Conservation (phyloP, 2,888 invertebrate genomes). For the Lochmaea capreae region DNA sequence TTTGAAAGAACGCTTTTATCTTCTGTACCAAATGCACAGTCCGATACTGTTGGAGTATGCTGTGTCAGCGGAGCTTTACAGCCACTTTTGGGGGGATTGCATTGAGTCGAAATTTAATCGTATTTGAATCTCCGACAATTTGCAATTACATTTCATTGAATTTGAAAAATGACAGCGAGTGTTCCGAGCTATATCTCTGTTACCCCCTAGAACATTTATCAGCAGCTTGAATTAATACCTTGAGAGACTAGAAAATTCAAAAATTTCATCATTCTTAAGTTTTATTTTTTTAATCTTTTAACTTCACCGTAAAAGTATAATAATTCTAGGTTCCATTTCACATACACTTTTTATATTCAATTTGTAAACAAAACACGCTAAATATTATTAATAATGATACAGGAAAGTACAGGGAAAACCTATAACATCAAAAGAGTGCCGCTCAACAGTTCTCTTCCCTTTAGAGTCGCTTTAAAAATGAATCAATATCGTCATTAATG, state of each 20-base stretch:
- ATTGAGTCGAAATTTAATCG: constrained; percentile 37
- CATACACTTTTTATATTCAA: no score
- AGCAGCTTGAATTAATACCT: constrained; percentile 13
- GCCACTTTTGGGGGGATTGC: constrained; percentile 33
- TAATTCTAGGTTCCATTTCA: no score
- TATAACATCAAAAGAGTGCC: no score
- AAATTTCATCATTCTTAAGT: background rate
- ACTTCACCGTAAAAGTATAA: no score
- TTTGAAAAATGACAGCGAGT: constrained; percentile 34
- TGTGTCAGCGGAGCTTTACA: constrained; percentile 37
- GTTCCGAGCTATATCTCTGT: constrained; percentile 23
- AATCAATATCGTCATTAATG: no score
- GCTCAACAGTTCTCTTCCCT: no score
- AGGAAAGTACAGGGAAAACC: no score
- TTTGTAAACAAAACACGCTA: no score
- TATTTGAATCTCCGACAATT: constrained; percentile 41
- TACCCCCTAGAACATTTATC: constrained; percentile 22
- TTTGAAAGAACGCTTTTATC: background rate
- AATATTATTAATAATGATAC: no score
- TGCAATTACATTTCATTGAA: constrained; percentile 39
- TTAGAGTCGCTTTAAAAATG: no score
- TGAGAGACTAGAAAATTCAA: no score
- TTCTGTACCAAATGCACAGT: background rate
- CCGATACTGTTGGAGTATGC: constrained; percentile 15
- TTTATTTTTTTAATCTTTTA: no score